Conservation (phyloP, 2,888 invertebrate species). For the Epinotia bilunana region DNA sequence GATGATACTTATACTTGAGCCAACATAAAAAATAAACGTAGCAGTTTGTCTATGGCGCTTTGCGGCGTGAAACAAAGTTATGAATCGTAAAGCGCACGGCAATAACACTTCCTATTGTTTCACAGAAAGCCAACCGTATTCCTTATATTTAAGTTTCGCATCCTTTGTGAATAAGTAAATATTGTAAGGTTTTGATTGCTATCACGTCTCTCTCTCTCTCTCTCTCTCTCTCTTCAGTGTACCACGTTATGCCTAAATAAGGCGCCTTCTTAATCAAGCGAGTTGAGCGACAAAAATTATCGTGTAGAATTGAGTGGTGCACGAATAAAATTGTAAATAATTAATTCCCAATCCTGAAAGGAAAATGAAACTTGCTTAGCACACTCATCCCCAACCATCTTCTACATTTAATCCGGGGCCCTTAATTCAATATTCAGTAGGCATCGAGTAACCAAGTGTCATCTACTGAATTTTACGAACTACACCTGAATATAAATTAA, state of each 20-base stretch:
- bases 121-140: slow-evolving; percentile 32
- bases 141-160: slow-evolving; percentile 17
- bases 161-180: background rate
- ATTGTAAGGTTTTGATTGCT: background rate
- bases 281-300: background rate
- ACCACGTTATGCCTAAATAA: no score
- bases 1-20: slow-evolving; percentile 1
- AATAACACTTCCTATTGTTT: slow-evolving; percentile 35
- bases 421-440: background rate
- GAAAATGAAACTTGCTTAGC: background rate
- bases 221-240: background rate
- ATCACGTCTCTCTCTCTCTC: background rate
- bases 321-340: background rate
- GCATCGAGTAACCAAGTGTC: background rate
- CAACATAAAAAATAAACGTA: slow-evolving; percentile 14
- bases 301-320: slow-evolving; percentile 4
- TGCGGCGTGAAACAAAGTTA: slow-evolving; percentile 35
- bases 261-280: no score
- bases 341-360: background rate
- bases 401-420: background rate
- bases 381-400: background rate
- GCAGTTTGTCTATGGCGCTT: slow-evolving; percentile 31
- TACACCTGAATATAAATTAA: background rate
- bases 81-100: slow-evolving; percentile 38
- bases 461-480: background rate